phyloP scores from a whole-genome alignment of 2,797 vertebrate species.

The Morelia viridis region DNA sequence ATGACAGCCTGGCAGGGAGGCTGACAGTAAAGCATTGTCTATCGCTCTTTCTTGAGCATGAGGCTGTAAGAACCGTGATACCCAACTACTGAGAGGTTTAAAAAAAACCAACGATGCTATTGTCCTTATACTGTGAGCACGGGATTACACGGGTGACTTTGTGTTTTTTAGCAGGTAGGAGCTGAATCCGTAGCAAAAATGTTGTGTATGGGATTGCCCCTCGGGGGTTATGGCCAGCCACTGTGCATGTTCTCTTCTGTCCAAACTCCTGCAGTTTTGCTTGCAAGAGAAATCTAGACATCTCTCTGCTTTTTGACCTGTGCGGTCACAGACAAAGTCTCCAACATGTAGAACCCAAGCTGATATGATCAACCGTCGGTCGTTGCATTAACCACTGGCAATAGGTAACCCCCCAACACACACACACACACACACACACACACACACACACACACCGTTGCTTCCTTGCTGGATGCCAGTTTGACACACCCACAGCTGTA shows the following conservation, averaged over 20 bases:
- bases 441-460: neutral
- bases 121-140: neutral
- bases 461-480: constrained; percentile 37
- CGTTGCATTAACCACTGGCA: constrained; percentile 65
- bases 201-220: neutral
- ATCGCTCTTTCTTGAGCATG: neutral
- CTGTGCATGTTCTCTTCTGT: neutral
- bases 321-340: neutral
- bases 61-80: neutral
- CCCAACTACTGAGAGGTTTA: neutral
- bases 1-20: neutral
- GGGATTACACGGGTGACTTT: neutral
- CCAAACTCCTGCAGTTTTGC: neutral
- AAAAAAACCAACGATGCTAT: neutral
- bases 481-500: constrained; percentile 42
- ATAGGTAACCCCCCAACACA: constrained; percentile 48
- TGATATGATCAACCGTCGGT: constrained; percentile 49
- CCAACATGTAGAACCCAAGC: neutral
- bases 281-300: neutral
- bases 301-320: neutral
- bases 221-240: neutral
- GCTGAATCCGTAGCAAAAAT: neutral
- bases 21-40: neutral
- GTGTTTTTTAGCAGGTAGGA: neutral
- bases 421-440: too few relatives aligned